Base-by-base conservation (phyloP, 2,113 vertebrate species). In the Ramphastos sulfuratus region DNA sequence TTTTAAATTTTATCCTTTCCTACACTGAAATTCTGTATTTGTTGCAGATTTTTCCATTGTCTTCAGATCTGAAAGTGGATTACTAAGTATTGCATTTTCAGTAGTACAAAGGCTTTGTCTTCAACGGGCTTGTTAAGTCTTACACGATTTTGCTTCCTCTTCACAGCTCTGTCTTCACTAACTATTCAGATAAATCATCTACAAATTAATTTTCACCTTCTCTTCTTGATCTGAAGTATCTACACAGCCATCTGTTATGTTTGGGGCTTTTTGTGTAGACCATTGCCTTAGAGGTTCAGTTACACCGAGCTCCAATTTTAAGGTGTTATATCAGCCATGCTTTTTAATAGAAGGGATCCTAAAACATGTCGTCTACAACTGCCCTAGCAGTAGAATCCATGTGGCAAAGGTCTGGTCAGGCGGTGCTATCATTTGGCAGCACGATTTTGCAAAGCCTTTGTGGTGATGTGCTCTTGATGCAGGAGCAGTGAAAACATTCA, bases 331-430 rank as follows among this genome's bases (percentile, higher is more conserved):
- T 6, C 33, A 74, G 5, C 27, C 21, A 30, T 55, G 4, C 4
- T 50, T 61, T 37, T 24, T 4, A 27, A 61, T 23, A 8, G 15
- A 73, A 69, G 7, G 16, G 6, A 2, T 35, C 14, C 73, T 33
- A 55, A 88, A 90, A 12, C 12, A 65, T 19, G 12, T 1, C 7
- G 6, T 21, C 54, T 76, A 28, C 24, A 31, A 2, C 17, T 39
- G 13, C 39, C 12, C 4, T 1, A 9, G 39, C 6, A 74, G 30
- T 24, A 55, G 9, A 25, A 27, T 6, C 60, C 33, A 33, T 52
- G 19, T 0, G 1, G 16, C 48, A 30, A 17, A 17, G 2, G 4
- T 37, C 20, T 1, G 0, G 55, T 31, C 15, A 58, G 33, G 10
- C 12, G 85, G 12, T 74, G 20, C 0, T 30, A 6, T 74, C 35